phyloP scores from a whole-genome alignment of 2,888 invertebrate genomes.

The Ochlodes sylvanus region DNA sequence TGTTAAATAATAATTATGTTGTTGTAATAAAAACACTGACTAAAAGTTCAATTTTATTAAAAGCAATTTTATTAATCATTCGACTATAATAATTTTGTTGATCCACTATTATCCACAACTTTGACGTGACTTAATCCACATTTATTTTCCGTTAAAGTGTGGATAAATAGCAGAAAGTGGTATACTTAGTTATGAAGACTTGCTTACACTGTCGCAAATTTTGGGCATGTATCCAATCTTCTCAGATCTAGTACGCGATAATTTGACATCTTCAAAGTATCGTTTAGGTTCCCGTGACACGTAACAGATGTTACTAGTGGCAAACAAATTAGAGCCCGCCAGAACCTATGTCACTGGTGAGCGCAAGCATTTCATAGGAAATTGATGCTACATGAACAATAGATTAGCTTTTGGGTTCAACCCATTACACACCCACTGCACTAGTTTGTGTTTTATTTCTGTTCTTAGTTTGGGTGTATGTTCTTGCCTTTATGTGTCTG shows the following conservation, averaged over 20 bases:
- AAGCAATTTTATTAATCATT: no score
- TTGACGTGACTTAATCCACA: no score
- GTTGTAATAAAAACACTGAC: no score
- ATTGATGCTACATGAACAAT: constrained; percentile 6
- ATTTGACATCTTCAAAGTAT: constrained; percentile 80
- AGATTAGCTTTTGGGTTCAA: background rate
- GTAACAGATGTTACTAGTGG: constrained; percentile 73
- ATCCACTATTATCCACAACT: no score
- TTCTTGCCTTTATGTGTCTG: no score
- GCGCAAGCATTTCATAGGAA: background rate
- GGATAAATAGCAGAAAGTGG: background rate
- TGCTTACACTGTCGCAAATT: constrained; percentile 31
- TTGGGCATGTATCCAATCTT: constrained; percentile 53
- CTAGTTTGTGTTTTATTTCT: no score
- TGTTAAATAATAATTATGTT: no score
- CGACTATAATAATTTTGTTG: no score
- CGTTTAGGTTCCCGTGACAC: constrained; percentile 69
- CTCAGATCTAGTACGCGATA: constrained; percentile 65
- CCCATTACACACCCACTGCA: background rate
- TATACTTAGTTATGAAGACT: constrained; percentile 42
- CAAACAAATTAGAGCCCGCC: constrained; percentile 58
- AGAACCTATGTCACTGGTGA: constrained; percentile 29
- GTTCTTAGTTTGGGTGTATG: no score
- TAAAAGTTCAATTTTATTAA: no score
- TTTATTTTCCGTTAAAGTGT: background rate